Evolutionary conservation across 2,888 invertebrate genomes (phyloP).

Genomic region (Hirtodrosophila confusa): DNA sequence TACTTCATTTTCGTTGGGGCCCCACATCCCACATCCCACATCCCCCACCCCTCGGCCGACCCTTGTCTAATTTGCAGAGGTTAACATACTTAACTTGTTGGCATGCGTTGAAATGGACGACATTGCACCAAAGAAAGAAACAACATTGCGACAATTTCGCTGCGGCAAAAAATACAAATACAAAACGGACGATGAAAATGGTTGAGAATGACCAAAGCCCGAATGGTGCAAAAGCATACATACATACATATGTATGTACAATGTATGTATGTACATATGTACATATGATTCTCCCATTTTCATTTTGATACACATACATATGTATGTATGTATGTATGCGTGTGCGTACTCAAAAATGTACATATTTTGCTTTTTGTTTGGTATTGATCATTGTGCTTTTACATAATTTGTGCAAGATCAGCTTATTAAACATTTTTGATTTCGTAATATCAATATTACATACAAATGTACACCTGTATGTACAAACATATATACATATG

Average conservation of each 20-base stretch:
- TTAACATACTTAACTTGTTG: slow-evolving; percentile 77
- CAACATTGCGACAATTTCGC: slow-evolving; percentile 70
- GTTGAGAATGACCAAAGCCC: slow-evolving; percentile 32
- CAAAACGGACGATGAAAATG: slow-evolving; percentile 17
- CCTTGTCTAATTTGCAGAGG: slow-evolving; percentile 69
- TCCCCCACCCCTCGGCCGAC: neutral
- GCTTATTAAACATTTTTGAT: too few species aligned
- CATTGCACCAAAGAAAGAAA: slow-evolving; percentile 60
- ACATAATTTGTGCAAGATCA: too few species aligned
- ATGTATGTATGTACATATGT: neutral
- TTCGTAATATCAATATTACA: too few species aligned
- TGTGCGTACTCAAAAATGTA: too few species aligned
- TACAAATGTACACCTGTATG: too few species aligned
- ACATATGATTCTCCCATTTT: too few species aligned
- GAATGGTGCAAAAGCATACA: slow-evolving; percentile 5
- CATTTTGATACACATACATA: too few species aligned
- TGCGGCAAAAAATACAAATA: slow-evolving; percentile 62
- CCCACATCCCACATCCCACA: neutral
- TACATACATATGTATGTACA: neutral
- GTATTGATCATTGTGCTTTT: too few species aligned
- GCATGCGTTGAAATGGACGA: slow-evolving; percentile 70
- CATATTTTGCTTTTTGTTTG: too few species aligned
- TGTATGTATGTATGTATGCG: too few species aligned
- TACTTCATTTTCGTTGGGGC: slow-evolving; percentile 60
- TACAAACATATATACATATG: too few species aligned